Percentiles rank a stretch among this genome's conserved stretches.
phyloP scores from a whole-genome alignment of 1,140 invertebrate genomes.

The Drosophila miranda region DNA sequence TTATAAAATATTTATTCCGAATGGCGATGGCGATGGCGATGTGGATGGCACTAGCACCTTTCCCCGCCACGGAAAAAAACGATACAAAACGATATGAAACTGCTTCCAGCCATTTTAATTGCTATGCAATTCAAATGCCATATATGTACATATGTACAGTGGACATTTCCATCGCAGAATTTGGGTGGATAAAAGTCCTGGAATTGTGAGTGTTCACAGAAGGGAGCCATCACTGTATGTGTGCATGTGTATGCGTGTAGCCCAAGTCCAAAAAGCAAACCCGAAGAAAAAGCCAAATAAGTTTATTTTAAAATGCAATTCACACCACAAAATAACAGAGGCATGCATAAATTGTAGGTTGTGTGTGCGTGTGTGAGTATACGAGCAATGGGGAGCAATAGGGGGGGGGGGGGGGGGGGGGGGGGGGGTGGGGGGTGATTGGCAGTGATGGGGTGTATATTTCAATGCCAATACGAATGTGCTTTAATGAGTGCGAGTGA shows the following conservation, averaged over 20 bases:
- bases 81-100: slow-evolving; percentile 30
- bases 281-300: slow-evolving; percentile 36
- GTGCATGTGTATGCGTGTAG: neutral
- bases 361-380: slow-evolving; percentile 11
- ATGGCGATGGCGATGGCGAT: neutral
- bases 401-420: too few species aligned
- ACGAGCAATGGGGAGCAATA: too few species aligned
- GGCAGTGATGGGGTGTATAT: slow-evolving; percentile 12
- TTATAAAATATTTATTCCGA: slow-evolving; percentile 36
- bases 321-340: slow-evolving; percentile 67
- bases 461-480: slow-evolving; percentile 27
- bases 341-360: slow-evolving; percentile 67
- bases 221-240: too few species aligned
- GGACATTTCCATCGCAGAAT: too few species aligned
- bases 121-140: slow-evolving; percentile 68
- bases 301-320: slow-evolving; percentile 76
- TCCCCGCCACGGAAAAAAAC: slow-evolving; percentile 10
- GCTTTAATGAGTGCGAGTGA: neutral
- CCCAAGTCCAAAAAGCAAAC: slow-evolving; percentile 34
- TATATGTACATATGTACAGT: too few species aligned
- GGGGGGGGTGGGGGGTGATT: too few species aligned
- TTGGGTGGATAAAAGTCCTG: too few species aligned
- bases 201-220: too few species aligned
- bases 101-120: slow-evolving; percentile 69
- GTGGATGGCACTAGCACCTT: slow-evolving; percentile 3